Base-by-base conservation (phyloP, 1,140 invertebrate genomes). In the Drosophila jambulina region DNA sequence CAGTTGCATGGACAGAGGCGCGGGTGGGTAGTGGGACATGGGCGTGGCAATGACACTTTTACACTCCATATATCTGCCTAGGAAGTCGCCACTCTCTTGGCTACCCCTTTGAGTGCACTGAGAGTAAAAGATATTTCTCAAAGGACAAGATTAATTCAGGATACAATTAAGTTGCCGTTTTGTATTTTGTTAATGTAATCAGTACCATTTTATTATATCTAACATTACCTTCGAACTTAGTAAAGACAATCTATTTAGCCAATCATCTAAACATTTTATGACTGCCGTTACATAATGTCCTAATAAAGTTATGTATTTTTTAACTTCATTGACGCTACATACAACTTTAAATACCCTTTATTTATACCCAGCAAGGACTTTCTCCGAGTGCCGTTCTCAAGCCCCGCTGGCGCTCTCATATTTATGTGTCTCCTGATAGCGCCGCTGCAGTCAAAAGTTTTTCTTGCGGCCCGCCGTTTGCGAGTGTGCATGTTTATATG, bases 351-450 rank as follows among this genome's bases (percentile, higher is more conserved):
- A 36, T 40, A 38, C 19, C 21, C 25, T n/a, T 13, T 58, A 68
- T 57, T 38, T 34, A 36, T 38, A 25, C 17, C 51, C 38, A 1
- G 12, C 36, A 12, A 64, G 27, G 19, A 29, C 36, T 64, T 75
- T 83, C 59, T 65, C 51, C 36, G 25, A 71, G 61, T 82, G 79
- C 46, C 42, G 21, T 62, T 70, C 65, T 71, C 64, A 65, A 76
- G 84, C 80, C 74, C 75, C 85, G 85, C 78, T 74, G 88, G 81
- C 75, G 75, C 88, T 84, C 81, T 90, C 85, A 90, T 90, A 90
- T 90, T 90, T 90, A 90, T 90, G 85, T 90, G 85, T 90, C 85
- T 90, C 85, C 79, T 82, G 85, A 90, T 90, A 90, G 85, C 68
- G 61, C 51, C 75, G 72, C 51, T 69, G 81, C 78, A 90, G 81